Conservation (phyloP, 2,888 invertebrate genomes). For the Pseudanteris insignis region DNA sequence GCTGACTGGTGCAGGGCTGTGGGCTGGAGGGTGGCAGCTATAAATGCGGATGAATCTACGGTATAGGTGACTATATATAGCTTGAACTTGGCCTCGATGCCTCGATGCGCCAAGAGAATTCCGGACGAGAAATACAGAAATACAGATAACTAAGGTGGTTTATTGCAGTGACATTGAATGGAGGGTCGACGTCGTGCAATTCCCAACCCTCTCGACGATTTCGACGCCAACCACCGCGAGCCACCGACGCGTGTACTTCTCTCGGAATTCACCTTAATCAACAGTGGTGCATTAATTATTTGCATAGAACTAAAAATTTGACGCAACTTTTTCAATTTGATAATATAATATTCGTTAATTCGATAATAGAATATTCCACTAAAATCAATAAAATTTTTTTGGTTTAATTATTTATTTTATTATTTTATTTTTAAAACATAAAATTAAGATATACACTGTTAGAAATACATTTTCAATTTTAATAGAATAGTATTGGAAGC, state of each 20-base stretch:
- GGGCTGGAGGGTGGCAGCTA: slow-evolving; percentile 48
- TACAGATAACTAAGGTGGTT: slow-evolving; percentile 63
- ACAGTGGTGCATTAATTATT: too few species aligned
- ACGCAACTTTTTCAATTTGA: too few species aligned
- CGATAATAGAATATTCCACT: too few species aligned
- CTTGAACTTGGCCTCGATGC: slow-evolving; percentile 66
- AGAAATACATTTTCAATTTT: too few species aligned
- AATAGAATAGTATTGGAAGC: too few species aligned
- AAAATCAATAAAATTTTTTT: background rate
- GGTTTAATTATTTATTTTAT: too few species aligned
- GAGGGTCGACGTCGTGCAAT: slow-evolving; percentile 41
- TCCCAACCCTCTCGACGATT: slow-evolving; percentile 13
- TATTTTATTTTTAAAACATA: too few species aligned
- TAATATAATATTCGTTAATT: too few species aligned
- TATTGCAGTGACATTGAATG: slow-evolving; percentile 62
- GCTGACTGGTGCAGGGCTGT: slow-evolving; percentile 34
- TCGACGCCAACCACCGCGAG: slow-evolving; percentile 10
- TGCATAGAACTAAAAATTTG: too few species aligned
- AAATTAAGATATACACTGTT: too few species aligned
- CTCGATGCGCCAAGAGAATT: slow-evolving; percentile 59
- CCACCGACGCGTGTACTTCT: too few species aligned
- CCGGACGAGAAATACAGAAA: slow-evolving; percentile 65
- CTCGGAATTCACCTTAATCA: too few species aligned
- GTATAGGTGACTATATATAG: slow-evolving; percentile 54
- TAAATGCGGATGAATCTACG: slow-evolving; percentile 49